A percentile compares a stretch with the other conserved stretches of the same genome.
These are phyloP conservation scores for Drosophila biarmipes DNA, from an alignment of 1,140 invertebrate genomes.

Conservation along the genomic window DNA sequence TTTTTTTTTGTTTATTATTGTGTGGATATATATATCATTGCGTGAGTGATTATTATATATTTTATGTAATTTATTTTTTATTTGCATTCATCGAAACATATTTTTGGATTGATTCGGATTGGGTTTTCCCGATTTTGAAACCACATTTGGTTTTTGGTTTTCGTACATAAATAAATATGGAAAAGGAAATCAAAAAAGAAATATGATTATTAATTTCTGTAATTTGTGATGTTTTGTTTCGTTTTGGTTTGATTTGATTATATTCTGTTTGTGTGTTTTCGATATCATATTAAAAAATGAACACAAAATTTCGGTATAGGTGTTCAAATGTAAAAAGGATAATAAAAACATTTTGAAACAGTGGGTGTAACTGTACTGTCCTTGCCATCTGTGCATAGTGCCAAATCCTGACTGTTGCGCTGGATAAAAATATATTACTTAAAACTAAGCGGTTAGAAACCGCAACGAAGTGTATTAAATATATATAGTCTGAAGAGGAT, in stretches of 20 bases:
- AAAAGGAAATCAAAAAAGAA: conserved; percentile 84
- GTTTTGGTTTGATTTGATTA: conserved; percentile 24
- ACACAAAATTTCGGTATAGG: conserved; percentile 21
- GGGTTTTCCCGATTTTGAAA: conserved; percentile 77
- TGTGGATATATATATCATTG: conserved; percentile 58
- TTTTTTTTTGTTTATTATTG: conserved; percentile 18
- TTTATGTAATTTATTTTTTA: conserved; percentile 56
- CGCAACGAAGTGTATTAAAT: neutral
- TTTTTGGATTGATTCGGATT: conserved; percentile 75
- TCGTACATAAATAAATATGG: conserved; percentile 84
- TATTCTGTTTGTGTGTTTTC: conserved; percentile 21
- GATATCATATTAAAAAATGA: conserved; percentile 18
- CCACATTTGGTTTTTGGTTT: conserved; percentile 84
- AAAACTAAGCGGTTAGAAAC: conserved; percentile 9
- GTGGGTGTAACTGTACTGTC: conserved; percentile 37
- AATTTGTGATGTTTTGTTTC: conserved; percentile 65
- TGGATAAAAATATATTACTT: conserved; percentile 14
- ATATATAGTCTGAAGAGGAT: neutral
- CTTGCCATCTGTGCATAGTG: conserved; percentile 51
- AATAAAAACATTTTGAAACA: conserved; percentile 36
- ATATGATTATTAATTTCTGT: conserved; percentile 84
- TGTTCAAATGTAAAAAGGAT: conserved; percentile 39
- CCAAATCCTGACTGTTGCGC: conserved; percentile 34
- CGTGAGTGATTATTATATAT: conserved; percentile 66
- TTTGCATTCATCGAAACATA: conserved; percentile 76